Conservation (phyloP, 2,113 vertebrate species). For the Nothobranchius kuhntae region DNA sequence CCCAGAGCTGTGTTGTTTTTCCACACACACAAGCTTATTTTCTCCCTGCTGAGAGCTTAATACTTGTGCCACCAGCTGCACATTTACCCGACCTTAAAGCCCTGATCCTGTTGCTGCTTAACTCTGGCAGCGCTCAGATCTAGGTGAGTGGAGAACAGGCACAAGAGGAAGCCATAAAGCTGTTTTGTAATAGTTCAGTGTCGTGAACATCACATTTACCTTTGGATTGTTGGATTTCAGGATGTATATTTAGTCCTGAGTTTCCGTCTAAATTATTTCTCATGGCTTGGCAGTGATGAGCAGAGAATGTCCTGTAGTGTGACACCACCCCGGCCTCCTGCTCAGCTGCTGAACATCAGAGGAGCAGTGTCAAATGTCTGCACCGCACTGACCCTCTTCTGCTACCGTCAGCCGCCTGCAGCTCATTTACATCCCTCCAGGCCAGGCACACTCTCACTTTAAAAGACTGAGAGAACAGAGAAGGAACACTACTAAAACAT, state of each 20-base stretch:
- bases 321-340: conserved; percentile 47
- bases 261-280: conserved; percentile 29
- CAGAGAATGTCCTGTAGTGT: conserved; percentile 31
- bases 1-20: conserved; percentile 53
- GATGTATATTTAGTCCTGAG: not conserved
- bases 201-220: not conserved
- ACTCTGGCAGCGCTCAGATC: conserved; percentile 38
- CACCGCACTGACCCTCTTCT: conserved; percentile 13
- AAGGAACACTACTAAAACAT: not conserved
- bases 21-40: conserved; percentile 48
- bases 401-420: not conserved
- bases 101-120: conserved; percentile 62
- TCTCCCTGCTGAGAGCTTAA: conserved; percentile 62
- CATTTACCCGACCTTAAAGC: conserved; percentile 56
- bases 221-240: not conserved
- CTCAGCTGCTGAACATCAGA: conserved; percentile 70
- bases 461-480: conserved; percentile 10
- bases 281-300: conserved; percentile 10
- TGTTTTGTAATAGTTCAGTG: not conserved
- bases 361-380: conserved; percentile 64
- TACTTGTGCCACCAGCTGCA: conserved; percentile 60
- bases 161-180: not conserved
- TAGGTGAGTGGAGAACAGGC: not conserved
- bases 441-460: conserved; percentile 25
- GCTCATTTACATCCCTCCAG: conserved; percentile 44